A percentile compares a stretch with the other conserved stretches of the same genome.
These are phyloP conservation scores for Scomber scombrus DNA, from an alignment of 2,113 vertebrate species.

Conservation along the genomic window DNA sequence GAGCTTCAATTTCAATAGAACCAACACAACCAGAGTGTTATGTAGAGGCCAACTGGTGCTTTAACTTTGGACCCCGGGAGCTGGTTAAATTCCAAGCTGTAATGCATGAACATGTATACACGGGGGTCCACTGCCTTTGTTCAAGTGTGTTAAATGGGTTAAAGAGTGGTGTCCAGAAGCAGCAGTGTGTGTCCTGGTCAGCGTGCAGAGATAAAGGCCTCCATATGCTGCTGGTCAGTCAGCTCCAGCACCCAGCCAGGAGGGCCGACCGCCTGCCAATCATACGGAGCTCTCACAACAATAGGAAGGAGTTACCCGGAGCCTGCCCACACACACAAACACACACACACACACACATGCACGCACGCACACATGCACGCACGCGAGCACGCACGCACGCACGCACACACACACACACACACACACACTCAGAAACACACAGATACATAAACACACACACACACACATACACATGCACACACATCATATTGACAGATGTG, in stretches of 20 bases:
- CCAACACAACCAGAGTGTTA: background rate
- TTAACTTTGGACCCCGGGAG: constrained; percentile 12
- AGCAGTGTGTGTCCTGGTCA: constrained; percentile 72
- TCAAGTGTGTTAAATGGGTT: constrained; percentile 62
- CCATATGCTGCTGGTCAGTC: constrained; percentile 69
- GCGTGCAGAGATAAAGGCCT: constrained; percentile 59
- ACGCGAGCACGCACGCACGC: too few relatives aligned
- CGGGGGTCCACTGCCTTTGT: constrained; percentile 59
- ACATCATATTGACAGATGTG: too few relatives aligned
- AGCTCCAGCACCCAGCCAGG: constrained; percentile 49
- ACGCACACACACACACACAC: too few relatives aligned
- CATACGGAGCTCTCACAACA: constrained; percentile 50
- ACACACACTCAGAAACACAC: constrained; percentile 27
- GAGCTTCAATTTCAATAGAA: background rate
- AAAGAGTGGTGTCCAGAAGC: constrained; percentile 57
- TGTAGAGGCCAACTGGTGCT: background rate
- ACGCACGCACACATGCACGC: background rate
- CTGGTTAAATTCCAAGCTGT: constrained; percentile 43
- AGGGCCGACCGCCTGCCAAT: constrained; percentile 69
- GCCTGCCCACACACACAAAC: constrained; percentile 24
- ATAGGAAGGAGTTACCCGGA: constrained; percentile 55
- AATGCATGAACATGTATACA: constrained; percentile 43
- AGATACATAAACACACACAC: background rate
- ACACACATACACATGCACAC: background rate
- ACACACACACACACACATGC: constrained; percentile 3